Evolutionary conservation across 2,888 invertebrate species (phyloP).

Genomic region (Agriopis marginaria): DNA sequence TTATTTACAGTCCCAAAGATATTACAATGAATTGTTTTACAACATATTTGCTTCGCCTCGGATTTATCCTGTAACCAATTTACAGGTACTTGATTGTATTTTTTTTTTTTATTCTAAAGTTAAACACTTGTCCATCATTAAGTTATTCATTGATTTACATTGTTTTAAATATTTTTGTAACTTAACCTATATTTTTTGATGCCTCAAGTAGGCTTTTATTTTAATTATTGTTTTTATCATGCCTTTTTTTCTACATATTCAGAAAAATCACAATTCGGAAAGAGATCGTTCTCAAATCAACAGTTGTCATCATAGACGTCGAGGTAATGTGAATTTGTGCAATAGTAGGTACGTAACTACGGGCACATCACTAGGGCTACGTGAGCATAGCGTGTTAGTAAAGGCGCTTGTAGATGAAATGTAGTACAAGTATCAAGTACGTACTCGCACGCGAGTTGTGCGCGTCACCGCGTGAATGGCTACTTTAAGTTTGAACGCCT

Average conservation of each 20-base stretch:
- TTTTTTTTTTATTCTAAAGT: background rate
- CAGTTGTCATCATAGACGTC: slow-evolving; percentile 42
- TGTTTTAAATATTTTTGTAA: too few relatives aligned
- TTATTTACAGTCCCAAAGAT: slow-evolving; percentile 68
- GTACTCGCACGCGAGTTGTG: too few relatives aligned
- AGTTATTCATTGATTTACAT: too few relatives aligned
- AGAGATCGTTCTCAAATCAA: slow-evolving; percentile 43
- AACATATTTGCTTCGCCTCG: slow-evolving; percentile 50
- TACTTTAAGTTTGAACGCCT: too few relatives aligned
- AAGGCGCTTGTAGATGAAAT: too few relatives aligned
- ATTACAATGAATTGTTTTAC: slow-evolving; percentile 68
- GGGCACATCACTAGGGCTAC: too few relatives aligned
- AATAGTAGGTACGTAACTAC: too few relatives aligned
- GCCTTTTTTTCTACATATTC: slow-evolving; percentile 15
- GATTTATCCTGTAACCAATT: slow-evolving; percentile 44
- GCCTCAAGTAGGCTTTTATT: too few relatives aligned
- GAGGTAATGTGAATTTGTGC: slow-evolving; percentile 45
- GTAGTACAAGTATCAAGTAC: too few relatives aligned
- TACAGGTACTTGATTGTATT: slow-evolving; percentile 38
- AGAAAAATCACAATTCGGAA: slow-evolving; percentile 43
- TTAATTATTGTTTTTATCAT: background rate
- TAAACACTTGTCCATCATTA: background rate
- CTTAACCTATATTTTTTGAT: too few relatives aligned
- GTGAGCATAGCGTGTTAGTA: too few relatives aligned
- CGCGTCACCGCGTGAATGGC: too few relatives aligned